Evolutionary conservation across 2,113 vertebrate genomes (phyloP), one percentile per base, ranked within the genome.

Genomic region (Poicephalus meyeri): DNA sequence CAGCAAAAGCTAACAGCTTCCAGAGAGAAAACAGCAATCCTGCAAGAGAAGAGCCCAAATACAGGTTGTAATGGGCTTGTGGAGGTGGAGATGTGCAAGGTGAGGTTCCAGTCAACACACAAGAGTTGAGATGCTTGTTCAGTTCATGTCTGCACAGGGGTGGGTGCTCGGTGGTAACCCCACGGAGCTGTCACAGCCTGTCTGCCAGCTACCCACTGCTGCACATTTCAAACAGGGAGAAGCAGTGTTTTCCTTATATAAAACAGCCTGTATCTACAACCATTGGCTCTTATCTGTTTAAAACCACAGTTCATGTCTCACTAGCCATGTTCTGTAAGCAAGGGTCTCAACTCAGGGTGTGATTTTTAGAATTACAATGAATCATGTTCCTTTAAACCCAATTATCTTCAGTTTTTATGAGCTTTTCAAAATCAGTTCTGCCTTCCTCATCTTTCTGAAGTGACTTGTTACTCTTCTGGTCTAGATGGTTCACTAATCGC

Each of bases 21-120:
- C 7, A 3, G 15, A 16, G 10, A 19, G 25, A 39, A 49, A 17
- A 1, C 5, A 4, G 6, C 16, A 2, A 2, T 18, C 7, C 25
- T 7, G 2, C 6, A 11, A 28, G 69, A 26, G 35, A 13, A 15
- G 55, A 29, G 13, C 21, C 21, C 7, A 4, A 20, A 9, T 0
- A 0, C 7, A 0, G 14, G 0, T 13, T 0, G 1, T 16, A 8
- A 4, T 4, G 1, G 2, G 31, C 0, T 1, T 0, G 16, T 4
- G 53, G 26, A 46, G 39, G 50, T 1, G 6, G 20, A 49, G n/a
- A 14, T 7, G 31, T 10, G 9, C 18, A 1, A 11, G 28, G 33
- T 15, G 55, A 23, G 13, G 33, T 58, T 20, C 29, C 23, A 25
- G 2, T 16, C 11, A 37, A 2, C n/a, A 23, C 21, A 16, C 58